phyloP scores from a whole-genome alignment of 2,113 vertebrate species.

The Python bivittatus region DNA sequence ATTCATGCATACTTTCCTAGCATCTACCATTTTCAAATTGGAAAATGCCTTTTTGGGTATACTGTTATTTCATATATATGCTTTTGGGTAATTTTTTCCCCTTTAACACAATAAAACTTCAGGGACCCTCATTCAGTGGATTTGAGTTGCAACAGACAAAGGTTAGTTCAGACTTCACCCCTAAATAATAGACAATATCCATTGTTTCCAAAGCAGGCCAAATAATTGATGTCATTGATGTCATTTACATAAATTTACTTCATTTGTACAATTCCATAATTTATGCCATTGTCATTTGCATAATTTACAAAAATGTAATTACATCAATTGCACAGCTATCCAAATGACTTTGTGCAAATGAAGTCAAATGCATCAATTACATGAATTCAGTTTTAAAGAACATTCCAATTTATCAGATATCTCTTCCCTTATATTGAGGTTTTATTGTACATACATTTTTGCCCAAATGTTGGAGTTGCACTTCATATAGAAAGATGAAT shows the following conservation, averaged over 20 bases:
- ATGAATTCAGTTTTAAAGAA: not conserved
- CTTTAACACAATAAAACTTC: not conserved
- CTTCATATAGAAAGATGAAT: not conserved
- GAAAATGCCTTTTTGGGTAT: not conserved
- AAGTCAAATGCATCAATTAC: not conserved
- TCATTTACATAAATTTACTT: too few species aligned
- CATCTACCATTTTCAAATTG: not conserved
- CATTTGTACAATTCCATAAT: not conserved
- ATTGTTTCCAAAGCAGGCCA: not conserved
- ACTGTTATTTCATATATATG: not conserved
- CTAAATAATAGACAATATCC: not conserved
- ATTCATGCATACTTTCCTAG: not conserved
- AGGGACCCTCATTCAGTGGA: not conserved
- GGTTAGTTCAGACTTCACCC: not conserved
- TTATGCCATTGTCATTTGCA: not conserved
- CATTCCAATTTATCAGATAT: not conserved
- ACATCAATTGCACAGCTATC: not conserved
- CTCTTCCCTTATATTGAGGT: not conserved
- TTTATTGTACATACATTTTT: not conserved
- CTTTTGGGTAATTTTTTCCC: not conserved
- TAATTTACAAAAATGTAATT: not conserved
- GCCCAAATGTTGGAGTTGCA: not conserved
- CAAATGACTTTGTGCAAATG: not conserved
- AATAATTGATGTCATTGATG: not conserved
- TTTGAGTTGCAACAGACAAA: not conserved